Conservation (phyloP, 1,140 invertebrate genomes). For the Lordiphosa collinella region DNA sequence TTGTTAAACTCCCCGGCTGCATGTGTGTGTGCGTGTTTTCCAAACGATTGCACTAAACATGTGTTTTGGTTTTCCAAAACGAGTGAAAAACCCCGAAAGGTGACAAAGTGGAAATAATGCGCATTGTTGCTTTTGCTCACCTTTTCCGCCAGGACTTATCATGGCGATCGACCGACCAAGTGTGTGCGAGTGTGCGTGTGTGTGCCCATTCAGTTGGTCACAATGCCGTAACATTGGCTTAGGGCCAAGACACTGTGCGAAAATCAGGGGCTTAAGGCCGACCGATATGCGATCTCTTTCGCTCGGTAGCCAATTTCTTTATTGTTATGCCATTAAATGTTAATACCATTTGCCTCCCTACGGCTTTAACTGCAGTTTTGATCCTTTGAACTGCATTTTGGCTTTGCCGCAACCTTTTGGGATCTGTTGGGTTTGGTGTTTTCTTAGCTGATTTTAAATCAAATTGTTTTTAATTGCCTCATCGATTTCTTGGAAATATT, state of each 20-base stretch:
- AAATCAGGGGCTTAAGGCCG: conserved; percentile 60
- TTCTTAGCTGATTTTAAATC: conserved; percentile 72
- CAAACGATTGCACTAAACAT: conserved; percentile 73
- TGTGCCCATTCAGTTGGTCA: conserved; percentile 12
- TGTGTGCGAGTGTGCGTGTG: neutral
- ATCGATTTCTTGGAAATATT: conserved; percentile 59
- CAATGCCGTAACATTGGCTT: conserved; percentile 79
- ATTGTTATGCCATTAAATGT: conserved; percentile 71
- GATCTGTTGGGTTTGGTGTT: conserved; percentile 28
- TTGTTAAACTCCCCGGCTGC: conserved; percentile 24
- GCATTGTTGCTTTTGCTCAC: conserved; percentile 54
- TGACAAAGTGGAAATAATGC: conserved; percentile 79
- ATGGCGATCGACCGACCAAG: conserved; percentile 12
- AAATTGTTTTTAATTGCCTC: conserved; percentile 73
- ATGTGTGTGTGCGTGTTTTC: conserved; percentile 43
- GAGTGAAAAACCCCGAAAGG: conserved; percentile 68
- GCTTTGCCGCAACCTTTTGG: neutral
- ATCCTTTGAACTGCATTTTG: neutral
- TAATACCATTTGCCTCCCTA: conserved; percentile 37
- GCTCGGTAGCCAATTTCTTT: conserved; percentile 58
- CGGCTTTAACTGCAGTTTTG: neutral
- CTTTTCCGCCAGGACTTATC: conserved; percentile 59
- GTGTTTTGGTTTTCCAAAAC: conserved; percentile 70
- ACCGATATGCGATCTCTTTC: conserved; percentile 14
- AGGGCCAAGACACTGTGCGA: conserved; percentile 48